Base-by-base conservation (phyloP, 2,113 vertebrate genomes). In the Neolamprologus modestus region DNA sequence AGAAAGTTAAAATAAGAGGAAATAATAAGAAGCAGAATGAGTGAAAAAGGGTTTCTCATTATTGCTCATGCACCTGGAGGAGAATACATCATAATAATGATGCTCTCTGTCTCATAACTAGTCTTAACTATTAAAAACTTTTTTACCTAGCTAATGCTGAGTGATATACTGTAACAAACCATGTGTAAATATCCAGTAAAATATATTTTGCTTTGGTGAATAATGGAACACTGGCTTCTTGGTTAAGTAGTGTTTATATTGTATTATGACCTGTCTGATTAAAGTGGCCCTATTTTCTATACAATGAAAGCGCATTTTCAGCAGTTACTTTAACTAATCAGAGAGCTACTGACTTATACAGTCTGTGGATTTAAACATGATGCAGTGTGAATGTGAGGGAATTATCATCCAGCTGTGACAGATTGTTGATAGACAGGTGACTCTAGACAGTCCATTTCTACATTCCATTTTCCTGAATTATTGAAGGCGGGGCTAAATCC, bases 401-500 rank as follows among this genome's bases (percentile, higher is more conserved):
- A 26, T 13, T 55, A 3, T 13, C n/a, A 14, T 73, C 55, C 82
- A n/a, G 59, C 37, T 16, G 37, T 37, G 85, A 92, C 91, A 88
- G 84, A 53, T 55, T 28, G 45, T 19, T 11, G 45, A 50, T 31
- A 31, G 26, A 31, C 24, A 52, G 45, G 73, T 78, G 45, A 28
- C 89, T 89, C 87, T 92, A 91, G 55, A 76, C 76, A 63, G 42
- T 88, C 89, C 89, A 53, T 86, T 84, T 88, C 91, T 87, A 7
- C 14, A 7, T 33, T 86, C 92, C 87, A 87, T 91, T 83, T 87
- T 68, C 79, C 55, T 94, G 84, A 94, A 94, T 93, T 91, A 95
- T 95, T 95, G 89, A 95, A 94, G 92, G 92, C 9, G 86, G 91
- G 88, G 83, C 88, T 84, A 86, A 85, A 71, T 88, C 86, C 91